phyloP scores from a whole-genome alignment of 2,113 vertebrate genomes.

The Lepus europaeus region DNA sequence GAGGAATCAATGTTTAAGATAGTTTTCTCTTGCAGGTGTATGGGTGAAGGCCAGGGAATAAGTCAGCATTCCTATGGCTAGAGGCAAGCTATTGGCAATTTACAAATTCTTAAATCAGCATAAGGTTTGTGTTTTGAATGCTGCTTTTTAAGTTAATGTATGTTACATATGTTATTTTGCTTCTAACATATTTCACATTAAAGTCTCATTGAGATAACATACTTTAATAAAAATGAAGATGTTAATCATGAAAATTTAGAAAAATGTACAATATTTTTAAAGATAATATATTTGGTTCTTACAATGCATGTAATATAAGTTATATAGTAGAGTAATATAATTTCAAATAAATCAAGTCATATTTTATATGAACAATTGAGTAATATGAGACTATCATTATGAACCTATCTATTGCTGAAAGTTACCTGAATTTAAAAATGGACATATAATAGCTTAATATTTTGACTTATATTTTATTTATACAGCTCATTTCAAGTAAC shows the following conservation, averaged over 20 bases:
- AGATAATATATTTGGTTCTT: not conserved
- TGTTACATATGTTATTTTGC: not conserved
- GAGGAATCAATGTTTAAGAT: not conserved
- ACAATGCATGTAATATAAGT: not conserved
- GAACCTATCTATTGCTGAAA: not conserved
- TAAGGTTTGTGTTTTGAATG: not conserved
- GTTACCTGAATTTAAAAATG: not conserved
- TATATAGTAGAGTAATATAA: not conserved
- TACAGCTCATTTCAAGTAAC: conserved; percentile 22
- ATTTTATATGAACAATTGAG: not conserved
- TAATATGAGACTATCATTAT: not conserved
- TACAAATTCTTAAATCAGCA: not conserved
- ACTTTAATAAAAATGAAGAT: not conserved
- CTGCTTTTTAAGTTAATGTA: not conserved
- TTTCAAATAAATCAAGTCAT: not conserved
- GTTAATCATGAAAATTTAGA: not conserved
- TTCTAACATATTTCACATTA: not conserved
- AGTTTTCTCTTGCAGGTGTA: not conserved
- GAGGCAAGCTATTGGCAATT: not conserved
- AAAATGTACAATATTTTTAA: not conserved
- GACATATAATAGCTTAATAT: not conserved
- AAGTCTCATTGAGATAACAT: not conserved
- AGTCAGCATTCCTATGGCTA: not conserved
- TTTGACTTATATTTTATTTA: conserved; percentile 26
- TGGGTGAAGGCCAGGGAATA: not conserved